These are phyloP conservation scores for Sphaerophoria rueppellii DNA, from an alignment of 2,888 invertebrate species.

Conservation along the genomic window DNA sequence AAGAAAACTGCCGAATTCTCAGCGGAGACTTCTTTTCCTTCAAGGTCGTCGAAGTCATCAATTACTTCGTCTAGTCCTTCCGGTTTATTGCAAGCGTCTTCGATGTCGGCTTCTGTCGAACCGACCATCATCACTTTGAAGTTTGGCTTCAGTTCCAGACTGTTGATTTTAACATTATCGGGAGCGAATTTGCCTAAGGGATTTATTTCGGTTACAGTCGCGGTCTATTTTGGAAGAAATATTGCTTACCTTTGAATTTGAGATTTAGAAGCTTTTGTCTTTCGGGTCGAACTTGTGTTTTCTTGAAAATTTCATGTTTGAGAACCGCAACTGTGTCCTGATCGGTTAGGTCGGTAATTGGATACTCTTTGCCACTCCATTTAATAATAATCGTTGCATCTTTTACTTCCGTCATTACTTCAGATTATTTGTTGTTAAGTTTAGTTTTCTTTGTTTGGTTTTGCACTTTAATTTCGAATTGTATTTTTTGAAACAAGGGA, in stretches of 20 bases:
- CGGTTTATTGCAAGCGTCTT: constrained; percentile 89
- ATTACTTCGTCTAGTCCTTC: constrained; percentile 92
- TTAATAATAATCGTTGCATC: constrained; percentile 88
- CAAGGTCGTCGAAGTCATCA: constrained; percentile 95
- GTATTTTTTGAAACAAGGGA: not conserved
- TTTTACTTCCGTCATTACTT: constrained; percentile 75
- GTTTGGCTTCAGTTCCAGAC: constrained; percentile 91
- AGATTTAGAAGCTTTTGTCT: constrained; percentile 96
- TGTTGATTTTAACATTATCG: constrained; percentile 89
- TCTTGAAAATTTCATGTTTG: constrained; percentile 92
- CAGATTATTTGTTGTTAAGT: not conserved
- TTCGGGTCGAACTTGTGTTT: constrained; percentile 95
- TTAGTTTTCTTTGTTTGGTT: constrained; percentile 5
- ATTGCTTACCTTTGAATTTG: constrained; percentile 90
- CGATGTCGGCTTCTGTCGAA: constrained; percentile 95
- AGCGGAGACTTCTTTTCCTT: constrained; percentile 86
- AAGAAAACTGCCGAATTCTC: constrained; percentile 86
- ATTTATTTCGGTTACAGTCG: not conserved
- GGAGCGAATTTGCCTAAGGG: constrained; percentile 90
- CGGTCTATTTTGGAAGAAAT: not conserved
- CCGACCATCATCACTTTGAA: constrained; percentile 99
- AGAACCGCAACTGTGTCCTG: constrained; percentile 90
- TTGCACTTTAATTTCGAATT: constrained; percentile 9
- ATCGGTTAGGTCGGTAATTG: constrained; percentile 88
- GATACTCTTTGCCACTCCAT: constrained; percentile 96